Conservation (phyloP, 2,797 vertebrate species). For the Spondyliosoma cantharus region DNA sequence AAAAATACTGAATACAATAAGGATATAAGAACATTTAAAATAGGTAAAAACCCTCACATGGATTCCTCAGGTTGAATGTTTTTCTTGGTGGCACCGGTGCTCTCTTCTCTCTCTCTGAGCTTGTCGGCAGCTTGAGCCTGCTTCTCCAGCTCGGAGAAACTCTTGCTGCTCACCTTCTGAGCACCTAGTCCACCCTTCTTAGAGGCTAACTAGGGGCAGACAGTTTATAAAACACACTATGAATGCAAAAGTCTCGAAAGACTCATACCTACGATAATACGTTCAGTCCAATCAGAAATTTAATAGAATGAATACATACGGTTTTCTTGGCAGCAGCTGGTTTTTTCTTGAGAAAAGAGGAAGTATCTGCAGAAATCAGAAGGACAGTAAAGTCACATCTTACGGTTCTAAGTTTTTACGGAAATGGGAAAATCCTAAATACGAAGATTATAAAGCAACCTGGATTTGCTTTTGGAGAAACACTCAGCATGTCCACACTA, state of each 20-base stretch:
- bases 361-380: conserved; percentile 82
- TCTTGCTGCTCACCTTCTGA: conserved; percentile 91
- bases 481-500: conserved; percentile 88
- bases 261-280: background rate
- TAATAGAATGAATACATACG: conserved; percentile 76
- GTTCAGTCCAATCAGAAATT: background rate
- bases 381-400: conserved; percentile 6
- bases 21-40: background rate
- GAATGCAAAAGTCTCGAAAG: background rate
- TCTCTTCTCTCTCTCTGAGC: conserved; percentile 83
- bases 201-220: conserved; percentile 85
- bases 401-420: background rate
- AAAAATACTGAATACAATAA: background rate
- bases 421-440: background rate
- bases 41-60: conserved; percentile 82
- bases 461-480: conserved; percentile 86
- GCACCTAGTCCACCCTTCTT: conserved; percentile 94
- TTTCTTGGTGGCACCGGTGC: conserved; percentile 54
- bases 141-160: conserved; percentile 92
- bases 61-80: conserved; percentile 80
- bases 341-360: conserved; percentile 94
- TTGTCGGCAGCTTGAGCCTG: conserved; percentile 93
- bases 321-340: conserved; percentile 89
- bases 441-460: conserved; percentile 46
- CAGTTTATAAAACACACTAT: background rate